These are phyloP conservation scores for Callimorpha dominula DNA, from an alignment of 2,888 invertebrate species.

Conservation along the genomic window DNA sequence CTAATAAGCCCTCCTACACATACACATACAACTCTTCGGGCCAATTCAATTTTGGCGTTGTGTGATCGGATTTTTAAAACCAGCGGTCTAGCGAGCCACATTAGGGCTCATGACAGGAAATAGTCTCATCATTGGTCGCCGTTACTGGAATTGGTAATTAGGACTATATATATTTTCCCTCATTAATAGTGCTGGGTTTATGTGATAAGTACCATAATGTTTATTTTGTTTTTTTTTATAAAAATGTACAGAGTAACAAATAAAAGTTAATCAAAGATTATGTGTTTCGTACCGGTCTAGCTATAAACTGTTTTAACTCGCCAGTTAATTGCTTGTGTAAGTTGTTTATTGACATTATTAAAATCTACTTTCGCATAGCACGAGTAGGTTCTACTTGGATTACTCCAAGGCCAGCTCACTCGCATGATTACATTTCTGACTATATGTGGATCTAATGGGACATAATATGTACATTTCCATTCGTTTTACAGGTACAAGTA, in stretches of 20 bases:
- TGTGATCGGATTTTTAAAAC: no score
- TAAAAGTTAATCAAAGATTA: background rate
- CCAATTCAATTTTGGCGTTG: no score
- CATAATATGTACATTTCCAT: background rate
- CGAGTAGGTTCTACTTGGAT: background rate
- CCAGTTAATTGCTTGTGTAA: background rate
- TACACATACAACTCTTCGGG: no score
- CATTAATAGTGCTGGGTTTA: no score
- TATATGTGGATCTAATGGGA: background rate
- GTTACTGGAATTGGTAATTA: no score
- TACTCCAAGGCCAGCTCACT: background rate
- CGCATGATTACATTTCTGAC: background rate
- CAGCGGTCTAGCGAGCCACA: no score
- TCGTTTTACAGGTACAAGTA: background rate
- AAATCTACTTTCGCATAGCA: background rate
- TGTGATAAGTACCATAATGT: no score
- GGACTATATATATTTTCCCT: no score
- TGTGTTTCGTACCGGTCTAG: background rate
- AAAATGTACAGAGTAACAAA: background rate
- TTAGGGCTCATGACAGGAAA: no score
- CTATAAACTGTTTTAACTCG: background rate
- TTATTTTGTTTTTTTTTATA: no score
- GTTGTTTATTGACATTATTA: background rate
- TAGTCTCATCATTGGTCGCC: no score
- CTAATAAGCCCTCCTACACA: no score